phyloP scores from a whole-genome alignment of 1,140 invertebrate species.

The Magallana angulata region DNA sequence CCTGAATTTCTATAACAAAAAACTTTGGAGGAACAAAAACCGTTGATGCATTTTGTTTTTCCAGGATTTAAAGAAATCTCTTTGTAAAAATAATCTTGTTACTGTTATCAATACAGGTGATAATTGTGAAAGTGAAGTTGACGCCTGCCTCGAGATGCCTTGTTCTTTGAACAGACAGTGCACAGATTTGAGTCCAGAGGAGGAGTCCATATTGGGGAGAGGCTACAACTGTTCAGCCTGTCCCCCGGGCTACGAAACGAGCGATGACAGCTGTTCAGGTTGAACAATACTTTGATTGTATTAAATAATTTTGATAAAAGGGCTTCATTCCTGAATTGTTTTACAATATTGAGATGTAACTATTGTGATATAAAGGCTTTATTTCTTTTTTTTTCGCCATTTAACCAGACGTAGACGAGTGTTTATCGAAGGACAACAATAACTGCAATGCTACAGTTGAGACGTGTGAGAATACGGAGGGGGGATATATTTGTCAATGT shows the following conservation, averaged over 20 bases:
- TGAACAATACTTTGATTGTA: no score
- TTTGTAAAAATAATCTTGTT: no score
- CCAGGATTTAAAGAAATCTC: no score
- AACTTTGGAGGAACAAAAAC: no score
- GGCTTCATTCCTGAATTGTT: no score
- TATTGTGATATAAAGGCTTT: no score
- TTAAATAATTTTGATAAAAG: neutral
- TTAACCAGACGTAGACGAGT: no score
- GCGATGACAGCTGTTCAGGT: slow-evolving; percentile 16
- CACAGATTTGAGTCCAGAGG: slow-evolving; percentile 37
- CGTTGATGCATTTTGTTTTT: no score
- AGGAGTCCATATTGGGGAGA: neutral
- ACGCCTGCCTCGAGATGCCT: slow-evolving; percentile 34
- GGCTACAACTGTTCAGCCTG: neutral
- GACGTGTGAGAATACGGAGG: slow-evolving; percentile 39
- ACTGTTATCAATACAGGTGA: neutral
- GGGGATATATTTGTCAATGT: slow-evolving; percentile 47
- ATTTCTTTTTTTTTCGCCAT: no score
- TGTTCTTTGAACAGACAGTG: slow-evolving; percentile 39
- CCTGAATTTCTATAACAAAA: no score
- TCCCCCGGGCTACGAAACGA: neutral
- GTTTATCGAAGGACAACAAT: neutral
- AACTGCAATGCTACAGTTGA: neutral
- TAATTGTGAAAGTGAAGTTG: slow-evolving; percentile 48
- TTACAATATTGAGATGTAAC: no score